Percentiles rank a stretch among this genome's conserved stretches.
phyloP scores from a whole-genome alignment of 2,113 vertebrate species.

The Lynx canadensis region DNA sequence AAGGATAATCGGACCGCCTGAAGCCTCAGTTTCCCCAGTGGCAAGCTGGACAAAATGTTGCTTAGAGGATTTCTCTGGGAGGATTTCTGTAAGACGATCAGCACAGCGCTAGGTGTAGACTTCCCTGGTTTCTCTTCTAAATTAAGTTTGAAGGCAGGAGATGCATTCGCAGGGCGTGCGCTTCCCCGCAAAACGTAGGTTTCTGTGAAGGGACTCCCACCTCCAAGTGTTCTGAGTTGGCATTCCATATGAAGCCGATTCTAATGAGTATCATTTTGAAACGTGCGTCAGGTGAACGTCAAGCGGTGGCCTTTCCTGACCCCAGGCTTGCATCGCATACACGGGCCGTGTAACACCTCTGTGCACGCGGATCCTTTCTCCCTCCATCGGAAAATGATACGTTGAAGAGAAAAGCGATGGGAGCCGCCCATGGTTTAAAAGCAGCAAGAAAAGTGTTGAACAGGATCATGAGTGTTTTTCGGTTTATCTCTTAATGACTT shows the following conservation, averaged over 20 bases:
- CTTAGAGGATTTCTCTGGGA: background rate
- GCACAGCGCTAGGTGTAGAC: rapidly evolving
- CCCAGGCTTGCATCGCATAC: rapidly evolving
- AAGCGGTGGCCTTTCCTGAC: background rate
- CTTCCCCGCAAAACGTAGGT: background rate
- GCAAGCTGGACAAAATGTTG: background rate
- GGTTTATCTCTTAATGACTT: background rate
- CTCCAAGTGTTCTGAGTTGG: background rate
- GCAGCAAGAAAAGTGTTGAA: background rate
- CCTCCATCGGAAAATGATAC: background rate
- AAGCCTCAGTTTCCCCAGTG: background rate
- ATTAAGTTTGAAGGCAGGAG: background rate
- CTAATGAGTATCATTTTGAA: background rate
- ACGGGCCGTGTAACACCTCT: rapidly evolving
- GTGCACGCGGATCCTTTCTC: rapidly evolving
- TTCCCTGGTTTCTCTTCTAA: background rate
- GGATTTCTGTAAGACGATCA: too few relatives aligned
- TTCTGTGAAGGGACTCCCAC: background rate
- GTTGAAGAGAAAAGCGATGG: too few relatives aligned
- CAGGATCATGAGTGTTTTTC: background rate
- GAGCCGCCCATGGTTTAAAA: rapidly evolving
- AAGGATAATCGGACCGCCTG: background rate
- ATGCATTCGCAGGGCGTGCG: rapidly evolving
- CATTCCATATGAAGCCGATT: background rate
- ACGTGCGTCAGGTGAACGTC: background rate